These are phyloP conservation scores for Trematomus loennbergii DNA, from an alignment of 2,113 vertebrate species.

Conservation along the genomic window DNA sequence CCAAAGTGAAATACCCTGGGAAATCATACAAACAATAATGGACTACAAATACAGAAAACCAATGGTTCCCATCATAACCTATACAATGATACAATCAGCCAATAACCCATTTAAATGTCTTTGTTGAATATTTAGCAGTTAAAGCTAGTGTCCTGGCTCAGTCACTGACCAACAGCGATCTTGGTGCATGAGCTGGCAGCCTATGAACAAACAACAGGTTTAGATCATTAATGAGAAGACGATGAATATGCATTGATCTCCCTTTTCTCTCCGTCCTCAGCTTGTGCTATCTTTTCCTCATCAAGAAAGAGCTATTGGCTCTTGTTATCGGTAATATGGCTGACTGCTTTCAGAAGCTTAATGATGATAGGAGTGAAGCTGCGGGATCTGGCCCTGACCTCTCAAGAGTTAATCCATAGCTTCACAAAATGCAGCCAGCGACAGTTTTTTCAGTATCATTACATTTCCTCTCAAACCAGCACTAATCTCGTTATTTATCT, in stretches of 20 bases:
- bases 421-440: slow-evolving; percentile 4
- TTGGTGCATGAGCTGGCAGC: not conserved
- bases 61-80: not conserved
- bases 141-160: not conserved
- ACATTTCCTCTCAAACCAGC: not conserved
- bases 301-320: slow-evolving; percentile 44
- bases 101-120: not conserved
- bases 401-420: not conserved
- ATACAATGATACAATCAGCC: not conserved
- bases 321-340: slow-evolving; percentile 64
- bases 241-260: slow-evolving; percentile 10
- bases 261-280: not conserved
- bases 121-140: not conserved
- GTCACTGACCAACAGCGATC: not conserved
- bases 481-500: slow-evolving; percentile 1
- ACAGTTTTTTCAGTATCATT: not conserved
- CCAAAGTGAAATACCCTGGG: slow-evolving; percentile 17
- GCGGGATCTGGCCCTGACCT: slow-evolving; percentile 24
- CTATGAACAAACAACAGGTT: slow-evolving; percentile 37
- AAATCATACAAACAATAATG: slow-evolving; percentile 17
- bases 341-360: slow-evolving; percentile 33
- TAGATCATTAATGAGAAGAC: not conserved
- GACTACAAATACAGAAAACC: not conserved
- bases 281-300: slow-evolving; percentile 18
- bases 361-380: slow-evolving; percentile 52